These are phyloP conservation scores for Pristionchus maxplancki DNA, from an alignment of 2,888 invertebrate genomes.

Conservation along the genomic window DNA sequence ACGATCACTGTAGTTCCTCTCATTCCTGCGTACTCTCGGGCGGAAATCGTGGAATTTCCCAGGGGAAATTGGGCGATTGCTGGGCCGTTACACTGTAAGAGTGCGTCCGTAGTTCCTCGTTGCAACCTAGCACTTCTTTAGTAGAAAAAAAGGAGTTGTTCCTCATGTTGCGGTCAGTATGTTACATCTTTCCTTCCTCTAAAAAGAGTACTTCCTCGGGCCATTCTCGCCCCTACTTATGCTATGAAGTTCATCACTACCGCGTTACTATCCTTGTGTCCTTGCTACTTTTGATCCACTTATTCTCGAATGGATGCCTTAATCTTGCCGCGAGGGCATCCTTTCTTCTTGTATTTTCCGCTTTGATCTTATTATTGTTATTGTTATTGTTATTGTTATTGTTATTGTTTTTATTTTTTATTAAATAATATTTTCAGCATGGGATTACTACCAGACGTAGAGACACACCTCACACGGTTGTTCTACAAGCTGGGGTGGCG, in stretches of 20 bases:
- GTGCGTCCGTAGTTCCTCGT: background rate
- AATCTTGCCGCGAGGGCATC: background rate
- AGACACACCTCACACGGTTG: slow-evolving; percentile 15
- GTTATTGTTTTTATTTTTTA: background rate
- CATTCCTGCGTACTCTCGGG: too few relatives aligned
- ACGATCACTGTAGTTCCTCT: background rate
- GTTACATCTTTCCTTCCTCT: background rate
- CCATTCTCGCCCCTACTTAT: background rate
- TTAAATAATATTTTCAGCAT: background rate
- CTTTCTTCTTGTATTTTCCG: background rate
- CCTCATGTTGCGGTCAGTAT: background rate
- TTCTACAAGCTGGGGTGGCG: slow-evolving; percentile 39
- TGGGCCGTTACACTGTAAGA: background rate
- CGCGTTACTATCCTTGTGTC: background rate
- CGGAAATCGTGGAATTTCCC: background rate
- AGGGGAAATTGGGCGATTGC: background rate
- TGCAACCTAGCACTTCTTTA: background rate
- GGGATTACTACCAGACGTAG: slow-evolving; percentile 44
- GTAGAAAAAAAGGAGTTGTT: background rate
- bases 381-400: too few relatives aligned
- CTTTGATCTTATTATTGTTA: background rate
- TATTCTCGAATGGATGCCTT: slow-evolving; percentile 30
- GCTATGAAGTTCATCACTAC: background rate
- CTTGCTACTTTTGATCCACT: slow-evolving; percentile 18
- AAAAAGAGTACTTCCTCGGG: background rate